phyloP scores from a whole-genome alignment of 2,888 invertebrate genomes.

The Bombylius discolor region DNA sequence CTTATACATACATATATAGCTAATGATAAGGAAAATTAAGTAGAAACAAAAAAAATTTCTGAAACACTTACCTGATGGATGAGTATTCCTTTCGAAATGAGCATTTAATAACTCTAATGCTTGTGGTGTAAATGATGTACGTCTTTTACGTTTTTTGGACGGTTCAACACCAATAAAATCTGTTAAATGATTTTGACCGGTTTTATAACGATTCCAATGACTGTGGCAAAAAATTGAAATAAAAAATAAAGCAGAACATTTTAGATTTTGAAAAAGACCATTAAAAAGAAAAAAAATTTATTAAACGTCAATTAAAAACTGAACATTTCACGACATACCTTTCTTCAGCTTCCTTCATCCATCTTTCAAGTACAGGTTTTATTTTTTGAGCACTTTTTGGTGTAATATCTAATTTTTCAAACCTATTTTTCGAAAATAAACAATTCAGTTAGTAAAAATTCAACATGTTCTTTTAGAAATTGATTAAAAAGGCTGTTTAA shows the following conservation, averaged over 20 bases:
- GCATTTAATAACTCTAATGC: slow-evolving; percentile 88
- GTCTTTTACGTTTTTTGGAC: slow-evolving; percentile 88
- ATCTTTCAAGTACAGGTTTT: slow-evolving; percentile 93
- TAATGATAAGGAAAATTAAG: neutral
- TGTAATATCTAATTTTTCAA: slow-evolving; percentile 98
- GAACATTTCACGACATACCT: slow-evolving; percentile 45
- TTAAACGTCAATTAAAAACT: slow-evolving; percentile 12
- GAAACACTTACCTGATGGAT: slow-evolving; percentile 74
- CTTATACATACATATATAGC: too few relatives aligned
- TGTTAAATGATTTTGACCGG: slow-evolving; percentile 84
- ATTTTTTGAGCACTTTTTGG: slow-evolving; percentile 99
- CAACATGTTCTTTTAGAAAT: neutral
- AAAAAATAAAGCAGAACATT: neutral
- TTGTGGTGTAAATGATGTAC: slow-evolving; percentile 95
- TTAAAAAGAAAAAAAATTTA: neutral
- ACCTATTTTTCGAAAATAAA: slow-evolving; percentile 45
- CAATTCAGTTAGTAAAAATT: neutral
- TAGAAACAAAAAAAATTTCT: neutral
- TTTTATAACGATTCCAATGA: slow-evolving; percentile 71
- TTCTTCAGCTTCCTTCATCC: slow-evolving; percentile 99
- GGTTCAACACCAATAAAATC: slow-evolving; percentile 95
- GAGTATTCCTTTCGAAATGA: slow-evolving; percentile 93
- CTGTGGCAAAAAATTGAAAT: slow-evolving; percentile 17
- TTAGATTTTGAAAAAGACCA: too few relatives aligned
- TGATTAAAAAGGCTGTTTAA: too few relatives aligned